Evolutionary conservation across 1,140 invertebrate genomes (phyloP).

Genomic region (Meteorus sp.): DNA sequence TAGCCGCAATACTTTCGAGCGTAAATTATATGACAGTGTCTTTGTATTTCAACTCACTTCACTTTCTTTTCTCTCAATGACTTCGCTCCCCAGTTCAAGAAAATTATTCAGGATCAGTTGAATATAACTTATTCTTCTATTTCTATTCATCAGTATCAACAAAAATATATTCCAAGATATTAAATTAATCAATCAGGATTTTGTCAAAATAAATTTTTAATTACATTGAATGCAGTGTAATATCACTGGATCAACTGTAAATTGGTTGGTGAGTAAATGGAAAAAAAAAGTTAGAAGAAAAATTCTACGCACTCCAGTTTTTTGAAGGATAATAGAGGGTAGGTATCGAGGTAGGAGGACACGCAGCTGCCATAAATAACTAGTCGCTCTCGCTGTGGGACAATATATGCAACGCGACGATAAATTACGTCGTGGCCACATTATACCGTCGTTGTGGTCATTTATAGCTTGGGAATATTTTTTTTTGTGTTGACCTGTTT

Average conservation of each 20-base stretch:
- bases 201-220: too few species aligned
- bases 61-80: too few species aligned
- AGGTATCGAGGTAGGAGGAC: background rate
- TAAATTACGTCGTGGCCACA: conserved; percentile 29
- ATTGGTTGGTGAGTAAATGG: conserved; percentile 3
- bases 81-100: too few species aligned
- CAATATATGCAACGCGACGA: conserved; percentile 18
- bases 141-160: too few species aligned
- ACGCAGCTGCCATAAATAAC: conserved; percentile 23
- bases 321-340: conserved; percentile 5
- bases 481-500: background rate
- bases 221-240: background rate
- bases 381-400: conserved; percentile 13
- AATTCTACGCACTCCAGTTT: conserved; percentile 19
- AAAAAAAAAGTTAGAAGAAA: too few species aligned
- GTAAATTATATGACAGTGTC: background rate
- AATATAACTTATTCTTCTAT: too few species aligned
- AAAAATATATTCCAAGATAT: too few species aligned
- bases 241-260: background rate
- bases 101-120: too few species aligned
- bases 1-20: conserved; percentile 14
- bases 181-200: too few species aligned
- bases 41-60: background rate
- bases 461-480: conserved; percentile 12
- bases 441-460: conserved; percentile 28